These are phyloP conservation scores for Rhagologus leucostigma DNA, from an alignment of 2,113 vertebrate genomes.

Conservation along the genomic window DNA sequence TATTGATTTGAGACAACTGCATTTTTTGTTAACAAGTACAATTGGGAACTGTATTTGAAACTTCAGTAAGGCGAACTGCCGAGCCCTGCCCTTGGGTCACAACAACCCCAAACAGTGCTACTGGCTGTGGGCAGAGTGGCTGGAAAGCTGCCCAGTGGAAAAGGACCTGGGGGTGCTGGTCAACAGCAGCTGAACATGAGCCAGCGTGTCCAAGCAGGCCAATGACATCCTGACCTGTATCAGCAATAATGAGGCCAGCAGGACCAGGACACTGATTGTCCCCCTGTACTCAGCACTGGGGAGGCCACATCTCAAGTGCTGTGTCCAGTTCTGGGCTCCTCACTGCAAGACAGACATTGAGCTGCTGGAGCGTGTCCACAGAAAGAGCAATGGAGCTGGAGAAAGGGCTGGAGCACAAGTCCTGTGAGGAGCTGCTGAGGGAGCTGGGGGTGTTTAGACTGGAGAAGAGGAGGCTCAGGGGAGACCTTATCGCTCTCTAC, in stretches of 20 bases:
- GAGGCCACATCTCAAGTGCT: background rate
- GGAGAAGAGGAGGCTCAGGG: background rate
- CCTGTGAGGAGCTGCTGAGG: background rate
- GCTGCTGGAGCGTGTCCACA: background rate
- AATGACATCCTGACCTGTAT: background rate
- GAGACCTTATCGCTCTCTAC: background rate
- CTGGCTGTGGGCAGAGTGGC: background rate
- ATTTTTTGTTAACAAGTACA: background rate
- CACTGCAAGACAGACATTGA: fast-evolving
- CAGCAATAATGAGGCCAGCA: background rate
- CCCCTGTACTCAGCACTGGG: background rate
- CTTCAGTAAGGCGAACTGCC: background rate
- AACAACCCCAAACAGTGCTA: background rate
- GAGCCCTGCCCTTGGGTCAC: background rate
- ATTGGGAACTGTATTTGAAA: background rate
- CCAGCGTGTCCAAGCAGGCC: background rate
- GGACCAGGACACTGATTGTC: background rate
- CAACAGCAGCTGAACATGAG: background rate
- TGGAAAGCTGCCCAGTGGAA: background rate
- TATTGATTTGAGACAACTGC: background rate
- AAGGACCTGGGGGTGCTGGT: background rate
- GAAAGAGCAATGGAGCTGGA: background rate
- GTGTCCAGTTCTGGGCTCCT: background rate
- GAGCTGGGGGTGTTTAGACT: background rate
- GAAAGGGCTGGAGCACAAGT: background rate